These are phyloP conservation scores for Dallia pectoralis DNA, from an alignment of 2,797 vertebrate genomes.

Conservation along the genomic window DNA sequence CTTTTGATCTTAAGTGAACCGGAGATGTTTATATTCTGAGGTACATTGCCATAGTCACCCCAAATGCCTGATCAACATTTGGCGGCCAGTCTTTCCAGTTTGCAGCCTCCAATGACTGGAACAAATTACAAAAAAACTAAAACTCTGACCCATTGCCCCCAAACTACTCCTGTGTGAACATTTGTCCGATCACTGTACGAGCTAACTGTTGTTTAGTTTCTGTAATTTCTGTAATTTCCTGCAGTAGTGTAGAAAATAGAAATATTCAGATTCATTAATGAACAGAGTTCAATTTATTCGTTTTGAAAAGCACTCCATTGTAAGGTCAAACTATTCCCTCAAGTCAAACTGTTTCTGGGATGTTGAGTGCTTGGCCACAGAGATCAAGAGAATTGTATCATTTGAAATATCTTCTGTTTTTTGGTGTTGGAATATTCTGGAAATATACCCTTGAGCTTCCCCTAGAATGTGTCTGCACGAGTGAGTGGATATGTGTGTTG, in stretches of 20 bases:
- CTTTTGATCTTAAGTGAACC: constrained; percentile 54
- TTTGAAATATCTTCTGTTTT: background rate
- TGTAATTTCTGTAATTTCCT: no score
- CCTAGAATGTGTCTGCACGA: background rate
- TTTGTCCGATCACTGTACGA: no score
- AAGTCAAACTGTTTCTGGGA: background rate
- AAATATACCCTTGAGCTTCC: background rate
- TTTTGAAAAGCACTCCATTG: background rate
- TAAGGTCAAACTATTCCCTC: background rate
- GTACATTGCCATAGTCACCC: no score
- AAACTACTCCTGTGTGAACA: background rate
- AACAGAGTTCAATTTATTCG: background rate
- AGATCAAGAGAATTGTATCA: background rate
- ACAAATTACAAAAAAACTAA: no score
- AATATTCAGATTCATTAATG: no score
- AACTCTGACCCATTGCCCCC: no score
- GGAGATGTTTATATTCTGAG: background rate
- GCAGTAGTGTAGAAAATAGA: no score
- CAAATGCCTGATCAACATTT: no score
- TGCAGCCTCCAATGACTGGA: no score
- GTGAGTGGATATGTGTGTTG: background rate
- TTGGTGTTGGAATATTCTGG: background rate
- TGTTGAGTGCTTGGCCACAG: background rate
- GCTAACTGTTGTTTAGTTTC: no score
- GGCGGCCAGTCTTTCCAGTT: no score